A percentile compares a stretch with the other conserved stretches of the same genome.
These are phyloP conservation scores for Orientallactaga bullata DNA, from an alignment of 2,113 vertebrate genomes.

Conservation along the genomic window DNA sequence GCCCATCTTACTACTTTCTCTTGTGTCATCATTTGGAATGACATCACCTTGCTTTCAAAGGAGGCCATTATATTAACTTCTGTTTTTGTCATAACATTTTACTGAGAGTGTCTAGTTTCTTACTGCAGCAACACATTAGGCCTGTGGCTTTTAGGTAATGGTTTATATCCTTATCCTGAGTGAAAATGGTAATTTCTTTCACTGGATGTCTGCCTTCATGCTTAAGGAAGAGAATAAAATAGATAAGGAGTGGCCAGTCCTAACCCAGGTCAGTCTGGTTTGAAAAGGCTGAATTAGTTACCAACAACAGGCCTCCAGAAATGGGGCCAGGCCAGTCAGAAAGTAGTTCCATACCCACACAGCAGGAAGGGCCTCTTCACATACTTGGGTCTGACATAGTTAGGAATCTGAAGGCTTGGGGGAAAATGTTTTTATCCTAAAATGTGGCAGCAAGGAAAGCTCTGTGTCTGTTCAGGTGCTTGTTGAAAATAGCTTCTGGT, in stretches of 20 bases:
- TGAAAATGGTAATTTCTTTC: neutral
- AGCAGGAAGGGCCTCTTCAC: neutral
- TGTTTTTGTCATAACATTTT: constrained; percentile 3
- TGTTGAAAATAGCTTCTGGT: rapidly evolving
- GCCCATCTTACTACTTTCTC: neutral
- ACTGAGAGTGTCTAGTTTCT: neutral
- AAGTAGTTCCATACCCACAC: neutral
- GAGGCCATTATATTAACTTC: neutral
- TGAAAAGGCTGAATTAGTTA: neutral
- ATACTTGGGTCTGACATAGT: neutral
- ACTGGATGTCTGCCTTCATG: neutral
- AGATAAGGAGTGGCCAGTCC: neutral
- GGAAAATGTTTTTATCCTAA: neutral
- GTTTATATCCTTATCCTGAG: neutral
- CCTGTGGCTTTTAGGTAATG: neutral
- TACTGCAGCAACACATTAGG: neutral
- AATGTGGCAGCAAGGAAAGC: neutral
- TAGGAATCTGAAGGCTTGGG: neutral
- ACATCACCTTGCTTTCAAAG: neutral
- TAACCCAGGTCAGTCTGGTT: neutral
- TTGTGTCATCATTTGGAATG: neutral
- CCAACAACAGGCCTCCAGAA: neutral
- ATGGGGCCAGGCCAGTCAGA: neutral
- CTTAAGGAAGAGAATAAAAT: neutral
- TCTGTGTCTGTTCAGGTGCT: neutral